Evolutionary conservation across 2,888 invertebrate genomes (phyloP).

Genomic region (Hyles lineata): DNA sequence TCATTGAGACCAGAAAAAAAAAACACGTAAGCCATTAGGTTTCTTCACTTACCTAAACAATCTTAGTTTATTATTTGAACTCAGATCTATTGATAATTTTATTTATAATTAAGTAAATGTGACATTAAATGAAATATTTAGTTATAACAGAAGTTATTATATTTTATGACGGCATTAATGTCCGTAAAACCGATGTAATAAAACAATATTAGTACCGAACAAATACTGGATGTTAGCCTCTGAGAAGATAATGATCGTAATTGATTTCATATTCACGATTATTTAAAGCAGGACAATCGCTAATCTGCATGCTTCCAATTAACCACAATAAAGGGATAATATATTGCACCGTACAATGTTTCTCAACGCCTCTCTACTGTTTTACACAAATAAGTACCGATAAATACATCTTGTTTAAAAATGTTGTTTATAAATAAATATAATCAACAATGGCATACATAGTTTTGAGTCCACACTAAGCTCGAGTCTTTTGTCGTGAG

Average conservation of each 20-base stretch:
- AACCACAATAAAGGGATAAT: slow-evolving; percentile 21
- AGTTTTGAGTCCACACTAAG: too few relatives aligned
- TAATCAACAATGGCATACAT: not conserved
- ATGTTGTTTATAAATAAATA: not conserved
- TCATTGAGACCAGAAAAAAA: too few relatives aligned
- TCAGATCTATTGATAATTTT: too few relatives aligned
- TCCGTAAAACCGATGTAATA: not conserved
- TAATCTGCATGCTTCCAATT: slow-evolving; percentile 18
- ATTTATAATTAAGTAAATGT: too few relatives aligned
- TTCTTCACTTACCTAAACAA: too few relatives aligned
- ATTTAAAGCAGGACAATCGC: slow-evolving; percentile 24
- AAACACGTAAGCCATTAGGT: too few relatives aligned
- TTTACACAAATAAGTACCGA: not conserved
- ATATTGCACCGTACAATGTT: not conserved
- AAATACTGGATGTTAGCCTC: slow-evolving; percentile 31
- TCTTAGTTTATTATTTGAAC: too few relatives aligned
- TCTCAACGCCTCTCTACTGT: slow-evolving; percentile 6
- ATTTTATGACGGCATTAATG: slow-evolving; percentile 1
- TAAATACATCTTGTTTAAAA: not conserved
- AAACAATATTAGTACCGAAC: not conserved
- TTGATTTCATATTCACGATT: slow-evolving; percentile 21
- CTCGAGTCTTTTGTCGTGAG: too few relatives aligned
- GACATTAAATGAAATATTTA: not conserved
- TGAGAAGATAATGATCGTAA: slow-evolving; percentile 32
- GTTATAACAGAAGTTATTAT: not conserved